phyloP scores from a whole-genome alignment of 92 coral and sea anemone species.

The Galaxea fascicularis region DNA sequence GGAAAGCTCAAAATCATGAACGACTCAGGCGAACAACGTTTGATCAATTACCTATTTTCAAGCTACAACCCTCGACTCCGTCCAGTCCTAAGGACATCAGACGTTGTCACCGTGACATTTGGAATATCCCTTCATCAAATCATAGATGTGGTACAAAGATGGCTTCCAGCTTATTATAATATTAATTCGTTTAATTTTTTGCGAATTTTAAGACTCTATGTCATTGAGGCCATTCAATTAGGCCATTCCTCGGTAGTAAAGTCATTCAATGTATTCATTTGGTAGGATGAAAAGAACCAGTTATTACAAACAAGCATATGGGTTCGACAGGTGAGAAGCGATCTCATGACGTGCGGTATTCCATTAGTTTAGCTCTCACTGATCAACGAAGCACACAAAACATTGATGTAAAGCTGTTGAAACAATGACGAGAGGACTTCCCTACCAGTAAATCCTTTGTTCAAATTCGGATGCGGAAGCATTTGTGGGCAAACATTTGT shows the following conservation, averaged over 20 bases:
- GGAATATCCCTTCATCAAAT: slow-evolving; percentile 75
- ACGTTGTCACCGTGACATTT: slow-evolving; percentile 58
- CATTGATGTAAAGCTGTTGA: no score
- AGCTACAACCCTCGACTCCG: slow-evolving; percentile 64
- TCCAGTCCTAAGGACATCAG: slow-evolving; percentile 51
- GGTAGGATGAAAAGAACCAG: slow-evolving; percentile 72
- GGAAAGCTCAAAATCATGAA: background rate
- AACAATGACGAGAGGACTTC: no score
- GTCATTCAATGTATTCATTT: background rate
- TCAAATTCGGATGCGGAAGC: no score
- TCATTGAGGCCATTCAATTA: no score
- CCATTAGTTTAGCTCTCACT: background rate
- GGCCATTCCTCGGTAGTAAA: no score
- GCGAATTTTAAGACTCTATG: no score
- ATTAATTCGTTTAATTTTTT: no score
- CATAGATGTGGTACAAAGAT: slow-evolving; percentile 64
- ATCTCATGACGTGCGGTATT: background rate
- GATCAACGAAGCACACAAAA: no score
- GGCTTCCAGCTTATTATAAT: no score
- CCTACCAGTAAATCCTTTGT: no score
- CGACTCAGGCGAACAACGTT: slow-evolving; percentile 58
- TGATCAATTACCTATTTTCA: slow-evolving; percentile 42
- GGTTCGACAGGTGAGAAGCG: slow-evolving; percentile 64
- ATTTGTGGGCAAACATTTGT: no score
- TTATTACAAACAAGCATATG: slow-evolving; percentile 63